A percentile compares a stretch with the other conserved stretches of the same genome.
phyloP scores from a whole-genome alignment of 1,140 invertebrate species.

The Sitophilus oryzae region DNA sequence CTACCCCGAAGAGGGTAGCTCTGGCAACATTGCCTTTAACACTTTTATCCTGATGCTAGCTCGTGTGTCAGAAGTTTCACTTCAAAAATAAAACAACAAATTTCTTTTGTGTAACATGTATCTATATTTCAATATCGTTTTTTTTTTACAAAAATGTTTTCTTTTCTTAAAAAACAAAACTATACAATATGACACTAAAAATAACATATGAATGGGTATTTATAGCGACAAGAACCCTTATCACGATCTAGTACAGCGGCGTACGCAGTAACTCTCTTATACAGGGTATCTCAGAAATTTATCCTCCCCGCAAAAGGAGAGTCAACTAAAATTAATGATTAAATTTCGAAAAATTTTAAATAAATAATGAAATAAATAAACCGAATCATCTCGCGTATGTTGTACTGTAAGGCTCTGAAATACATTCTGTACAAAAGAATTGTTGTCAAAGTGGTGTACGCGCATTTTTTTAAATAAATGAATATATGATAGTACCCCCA shows the following conservation, averaged over 20 bases:
- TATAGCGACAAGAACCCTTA: slow-evolving; percentile 45
- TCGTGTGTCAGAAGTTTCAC: too few species aligned
- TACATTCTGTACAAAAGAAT: background rate
- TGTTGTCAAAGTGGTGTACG: slow-evolving; percentile 9
- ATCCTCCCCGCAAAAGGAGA: too few species aligned
- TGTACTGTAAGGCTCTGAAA: slow-evolving; percentile 15
- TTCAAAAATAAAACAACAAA: background rate
- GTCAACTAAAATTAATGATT: too few species aligned
- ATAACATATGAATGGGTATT: slow-evolving; percentile 25
- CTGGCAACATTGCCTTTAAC: too few species aligned
- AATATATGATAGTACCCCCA: slow-evolving; percentile 47
- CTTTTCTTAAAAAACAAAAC: slow-evolving; percentile 30
- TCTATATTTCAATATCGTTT: slow-evolving; percentile 23
- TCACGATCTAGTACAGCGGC: slow-evolving; percentile 35
- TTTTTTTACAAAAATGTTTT: slow-evolving; percentile 24
- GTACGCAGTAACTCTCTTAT: slow-evolving; percentile 15
- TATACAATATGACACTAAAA: slow-evolving; percentile 27
- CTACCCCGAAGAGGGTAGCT: too few species aligned
- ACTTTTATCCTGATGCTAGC: too few species aligned
- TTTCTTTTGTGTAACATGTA: slow-evolving; percentile 19
- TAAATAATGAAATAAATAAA: slow-evolving; percentile 24
- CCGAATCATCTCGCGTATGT: too few species aligned
- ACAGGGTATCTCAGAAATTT: slow-evolving; percentile 11
- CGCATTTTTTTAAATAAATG: slow-evolving; percentile 30
- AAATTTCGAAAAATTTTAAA: too few species aligned